phyloP scores from a whole-genome alignment of 2,797 vertebrate species.

The Oophaga sylvatica region DNA sequence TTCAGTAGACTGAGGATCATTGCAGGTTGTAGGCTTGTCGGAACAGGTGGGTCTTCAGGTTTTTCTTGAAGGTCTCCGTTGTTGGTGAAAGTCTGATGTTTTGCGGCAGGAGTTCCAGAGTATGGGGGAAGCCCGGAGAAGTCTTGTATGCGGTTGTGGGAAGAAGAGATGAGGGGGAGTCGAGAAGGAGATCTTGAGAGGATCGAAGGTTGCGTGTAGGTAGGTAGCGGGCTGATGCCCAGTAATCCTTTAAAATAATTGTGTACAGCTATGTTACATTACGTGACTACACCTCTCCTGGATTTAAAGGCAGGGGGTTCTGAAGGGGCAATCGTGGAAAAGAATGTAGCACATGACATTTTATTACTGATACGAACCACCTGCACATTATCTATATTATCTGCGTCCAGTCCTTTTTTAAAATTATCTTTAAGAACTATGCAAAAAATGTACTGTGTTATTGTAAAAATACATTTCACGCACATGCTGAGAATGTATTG shows the following conservation, averaged over 20 bases:
- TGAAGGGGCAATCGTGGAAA: conserved; percentile 16
- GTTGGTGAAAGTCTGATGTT: too few species aligned
- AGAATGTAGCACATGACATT: conserved; percentile 29
- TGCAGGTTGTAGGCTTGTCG: too few species aligned
- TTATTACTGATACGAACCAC: conserved; percentile 49
- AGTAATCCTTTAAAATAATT: background rate
- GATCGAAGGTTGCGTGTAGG: too few species aligned
- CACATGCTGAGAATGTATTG: conserved; percentile 26
- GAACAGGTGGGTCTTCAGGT: too few species aligned
- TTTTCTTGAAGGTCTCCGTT: too few species aligned
- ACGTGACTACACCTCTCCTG: background rate
- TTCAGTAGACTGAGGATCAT: too few species aligned
- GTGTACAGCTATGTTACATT: background rate
- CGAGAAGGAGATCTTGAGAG: too few species aligned
- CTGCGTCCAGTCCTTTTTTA: conserved; percentile 6
- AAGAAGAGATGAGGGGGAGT: too few species aligned
- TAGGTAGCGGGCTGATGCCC: too few species aligned
- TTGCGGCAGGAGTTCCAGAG: too few species aligned
- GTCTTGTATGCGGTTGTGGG: too few species aligned
- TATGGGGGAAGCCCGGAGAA: too few species aligned
- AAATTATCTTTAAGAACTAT: conserved; percentile 49
- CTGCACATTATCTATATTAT: conserved; percentile 50
- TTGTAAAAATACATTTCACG: conserved; percentile 44
- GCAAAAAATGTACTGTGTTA: conserved; percentile 57
- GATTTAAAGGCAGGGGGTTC: background rate